Base-by-base conservation (phyloP, 2,113 vertebrate genomes). In the Dasypus novemcinctus region DNA sequence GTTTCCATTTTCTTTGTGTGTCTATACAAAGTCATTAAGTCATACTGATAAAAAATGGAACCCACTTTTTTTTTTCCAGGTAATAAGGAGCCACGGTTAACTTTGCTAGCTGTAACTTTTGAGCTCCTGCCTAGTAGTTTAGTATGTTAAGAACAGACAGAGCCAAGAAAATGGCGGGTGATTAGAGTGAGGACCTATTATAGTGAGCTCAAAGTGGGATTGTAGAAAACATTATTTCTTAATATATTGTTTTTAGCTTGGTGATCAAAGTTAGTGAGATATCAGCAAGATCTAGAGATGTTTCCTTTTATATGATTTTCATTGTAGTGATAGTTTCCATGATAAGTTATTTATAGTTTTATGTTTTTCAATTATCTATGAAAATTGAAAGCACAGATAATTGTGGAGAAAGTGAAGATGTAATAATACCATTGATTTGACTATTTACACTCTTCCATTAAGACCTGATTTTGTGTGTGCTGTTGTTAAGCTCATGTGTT, bases 231-330 rank as follows among this genome's bases (percentile, higher is more conserved):
- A 59, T 41, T 59, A 76, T 64, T 88, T 91, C 74, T 68, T 63
- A 78, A 46, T 59, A 25, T 12, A 31, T n/a, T 87, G 41, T 89
- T 81, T 91, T 79, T 68, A 94, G 38, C 33, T 85, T 90, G n/a
- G 18, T 87, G 36, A 36, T 91, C 66, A 75, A 87, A 80, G n/a
- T 92, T 88, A 86, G 33, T 72, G 66, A 85, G 41, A 17, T 90
- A 74, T 29, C 78, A 80, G 27, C 14, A 75, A 83, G 4, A 4
- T 80, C 4, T 91, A 54, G 64, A 66, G 83, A n/a, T 91, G 46
- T 43, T 93, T 93, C 13, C 36, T 81, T 80, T 75, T 59, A 27
- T 54, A 33, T 87, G 7, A 66, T 96, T 94, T 96, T 95, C 79
- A 64, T 94, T 27, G 41, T 72, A 93, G 82, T 68, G 29, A 14